Evolutionary conservation across 2,888 invertebrate genomes (phyloP).

Genomic region (Caenorhabditis becei): DNA sequence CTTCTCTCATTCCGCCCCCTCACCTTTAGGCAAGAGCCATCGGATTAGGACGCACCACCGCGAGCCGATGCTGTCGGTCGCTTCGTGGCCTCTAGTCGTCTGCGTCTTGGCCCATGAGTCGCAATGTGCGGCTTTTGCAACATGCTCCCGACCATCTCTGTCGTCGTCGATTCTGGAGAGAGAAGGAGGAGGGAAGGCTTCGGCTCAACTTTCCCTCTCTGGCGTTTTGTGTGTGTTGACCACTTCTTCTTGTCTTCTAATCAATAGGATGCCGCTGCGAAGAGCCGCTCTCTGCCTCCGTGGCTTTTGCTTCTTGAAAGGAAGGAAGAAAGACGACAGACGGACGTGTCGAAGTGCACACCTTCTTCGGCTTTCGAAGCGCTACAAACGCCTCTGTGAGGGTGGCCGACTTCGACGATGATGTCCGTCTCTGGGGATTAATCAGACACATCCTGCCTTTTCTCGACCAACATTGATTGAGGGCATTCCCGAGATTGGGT

Average conservation of each 20-base stretch:
- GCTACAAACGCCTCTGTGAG: slow-evolving; percentile 16
- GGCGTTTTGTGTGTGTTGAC: slow-evolving; percentile 18
- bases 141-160: slow-evolving; percentile 24
- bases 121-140: slow-evolving; percentile 25
- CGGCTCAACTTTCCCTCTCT: slow-evolving; percentile 25
- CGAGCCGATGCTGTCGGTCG: slow-evolving; percentile 19
- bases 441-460: slow-evolving; percentile 41
- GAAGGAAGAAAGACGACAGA: too few relatives aligned
- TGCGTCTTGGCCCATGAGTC: slow-evolving; percentile 7
- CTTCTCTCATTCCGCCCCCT: slow-evolving; percentile 50
- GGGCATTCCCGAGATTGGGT: slow-evolving; percentile 26
- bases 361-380: slow-evolving; percentile 22
- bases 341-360: slow-evolving; percentile 20
- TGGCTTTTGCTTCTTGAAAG: slow-evolving; percentile 24
- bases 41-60: slow-evolving; percentile 53
- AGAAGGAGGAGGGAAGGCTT: slow-evolving; percentile 9
- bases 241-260: slow-evolving; percentile 44
- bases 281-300: slow-evolving; percentile 8
- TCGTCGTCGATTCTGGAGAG: slow-evolving; percentile 33
- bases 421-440: slow-evolving; percentile 42
- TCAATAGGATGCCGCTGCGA: slow-evolving; percentile 39
- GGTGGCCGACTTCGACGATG: slow-evolving; percentile 20
- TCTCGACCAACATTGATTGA: slow-evolving; percentile 31
- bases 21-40: slow-evolving; percentile 52
- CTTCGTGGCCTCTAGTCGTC: slow-evolving; percentile 5